phyloP scores from a whole-genome alignment of 92 coral and sea anemone species.

The Paragorgia papillata region DNA sequence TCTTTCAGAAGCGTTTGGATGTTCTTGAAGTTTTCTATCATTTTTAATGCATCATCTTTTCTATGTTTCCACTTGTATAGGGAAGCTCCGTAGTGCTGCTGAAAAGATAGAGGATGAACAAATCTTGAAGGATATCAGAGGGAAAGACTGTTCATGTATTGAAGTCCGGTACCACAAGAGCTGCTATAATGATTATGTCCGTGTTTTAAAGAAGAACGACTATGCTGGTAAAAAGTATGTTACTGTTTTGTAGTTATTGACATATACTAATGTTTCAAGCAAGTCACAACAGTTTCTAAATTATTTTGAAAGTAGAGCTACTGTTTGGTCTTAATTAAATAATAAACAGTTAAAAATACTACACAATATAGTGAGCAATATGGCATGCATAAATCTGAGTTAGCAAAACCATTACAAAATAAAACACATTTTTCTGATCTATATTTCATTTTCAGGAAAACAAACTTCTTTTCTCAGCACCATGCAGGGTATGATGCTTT shows the following conservation, averaged over 20 bases:
- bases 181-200: conserved; percentile 38
- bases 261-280: background rate
- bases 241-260: conserved; percentile 3
- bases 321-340: background rate
- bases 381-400: too few species aligned
- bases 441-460: conserved; percentile 20
- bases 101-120: conserved; percentile 30
- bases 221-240: conserved; percentile 30
- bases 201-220: conserved; percentile 28
- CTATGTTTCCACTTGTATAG: conserved; percentile 18
- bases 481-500: conserved; percentile 30
- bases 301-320: conserved; percentile 6
- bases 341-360: background rate
- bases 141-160: conserved; percentile 44
- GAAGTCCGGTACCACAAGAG: conserved; percentile 39
- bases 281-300: background rate
- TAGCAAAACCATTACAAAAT: background rate
- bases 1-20: conserved; percentile 10
- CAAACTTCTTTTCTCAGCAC: conserved; percentile 33
- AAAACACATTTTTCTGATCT: background rate
- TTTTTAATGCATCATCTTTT: too few species aligned
- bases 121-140: conserved; percentile 39
- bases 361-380: background rate
- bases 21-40: conserved; percentile 22
- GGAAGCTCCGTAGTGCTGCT: conserved; percentile 23